Evolutionary conservation across 2,797 vertebrate species (phyloP).

Genomic region (Sparus aurata): DNA sequence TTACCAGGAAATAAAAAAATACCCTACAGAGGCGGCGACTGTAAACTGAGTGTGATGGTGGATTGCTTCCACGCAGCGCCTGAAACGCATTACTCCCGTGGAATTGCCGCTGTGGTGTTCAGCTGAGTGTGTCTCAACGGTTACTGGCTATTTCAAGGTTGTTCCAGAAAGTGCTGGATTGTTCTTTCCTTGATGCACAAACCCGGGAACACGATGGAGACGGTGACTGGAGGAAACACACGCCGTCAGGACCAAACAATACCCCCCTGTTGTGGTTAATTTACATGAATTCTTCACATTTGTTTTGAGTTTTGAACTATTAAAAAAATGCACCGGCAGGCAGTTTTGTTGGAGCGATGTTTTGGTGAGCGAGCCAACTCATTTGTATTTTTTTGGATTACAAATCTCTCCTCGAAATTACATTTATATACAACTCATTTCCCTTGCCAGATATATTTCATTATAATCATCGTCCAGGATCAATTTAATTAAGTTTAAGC

Average conservation of each 20-base stretch:
- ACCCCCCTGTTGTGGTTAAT: no score
- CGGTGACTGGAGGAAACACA: neutral
- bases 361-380: no score
- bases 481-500: no score
- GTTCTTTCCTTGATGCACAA: slow-evolving; percentile 1
- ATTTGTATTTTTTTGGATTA: no score
- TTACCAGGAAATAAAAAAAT: slow-evolving; percentile 22
- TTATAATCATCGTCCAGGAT: no score
- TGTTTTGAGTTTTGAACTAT: no score
- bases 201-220: neutral
- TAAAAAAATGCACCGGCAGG: no score
- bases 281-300: no score
- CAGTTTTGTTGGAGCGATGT: no score
- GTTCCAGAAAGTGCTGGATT: neutral
- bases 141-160: slow-evolving; percentile 35
- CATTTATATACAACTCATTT: no score
- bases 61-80: slow-evolving; percentile 19
- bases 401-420: no score
- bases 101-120: slow-evolving; percentile 61
- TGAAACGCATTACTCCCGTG: slow-evolving; percentile 41
- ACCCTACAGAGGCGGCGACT: slow-evolving; percentile 46
- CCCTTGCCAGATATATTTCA: no score
- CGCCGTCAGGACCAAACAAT: neutral
- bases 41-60: slow-evolving; percentile 25
- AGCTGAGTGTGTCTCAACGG: slow-evolving; percentile 37